These are phyloP conservation scores for Etia nguti DNA, from an alignment of 2,113 vertebrate genomes.

Conservation along the genomic window DNA sequence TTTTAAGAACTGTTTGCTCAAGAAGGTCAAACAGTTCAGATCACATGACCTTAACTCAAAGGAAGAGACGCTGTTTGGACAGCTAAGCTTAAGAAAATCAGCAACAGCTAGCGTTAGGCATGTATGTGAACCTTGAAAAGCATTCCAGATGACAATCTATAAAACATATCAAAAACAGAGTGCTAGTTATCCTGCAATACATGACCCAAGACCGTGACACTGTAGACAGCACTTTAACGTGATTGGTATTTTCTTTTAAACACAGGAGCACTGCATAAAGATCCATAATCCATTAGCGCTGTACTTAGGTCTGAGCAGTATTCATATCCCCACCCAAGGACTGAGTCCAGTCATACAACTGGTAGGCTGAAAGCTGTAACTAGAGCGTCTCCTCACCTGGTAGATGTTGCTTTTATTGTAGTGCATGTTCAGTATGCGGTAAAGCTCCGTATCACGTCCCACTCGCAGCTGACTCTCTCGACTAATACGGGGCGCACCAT, in stretches of 20 bases:
- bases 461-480: constrained; percentile 63
- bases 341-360: neutral
- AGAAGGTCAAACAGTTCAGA: neutral
- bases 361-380: neutral
- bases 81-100: neutral
- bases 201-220: neutral
- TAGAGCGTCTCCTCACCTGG: constrained; percentile 59
- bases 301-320: neutral
- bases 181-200: neutral
- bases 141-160: neutral
- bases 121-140: neutral
- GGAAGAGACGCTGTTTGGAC: neutral
- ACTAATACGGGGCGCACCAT: constrained; percentile 55
- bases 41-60: neutral
- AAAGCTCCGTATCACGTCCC: constrained; percentile 74
- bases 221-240: neutral
- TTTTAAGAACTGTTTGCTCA: neutral
- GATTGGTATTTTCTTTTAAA: neutral
- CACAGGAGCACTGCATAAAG: neutral
- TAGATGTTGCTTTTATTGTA: constrained; percentile 81
- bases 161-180: neutral
- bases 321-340: neutral
- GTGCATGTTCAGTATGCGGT: constrained; percentile 79
- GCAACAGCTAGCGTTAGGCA: fast-evolving
- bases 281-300: neutral